A percentile compares a stretch with the other conserved stretches of the same genome.
phyloP scores from a whole-genome alignment of 2,888 invertebrate species.

The Eristalinus aeneus region DNA sequence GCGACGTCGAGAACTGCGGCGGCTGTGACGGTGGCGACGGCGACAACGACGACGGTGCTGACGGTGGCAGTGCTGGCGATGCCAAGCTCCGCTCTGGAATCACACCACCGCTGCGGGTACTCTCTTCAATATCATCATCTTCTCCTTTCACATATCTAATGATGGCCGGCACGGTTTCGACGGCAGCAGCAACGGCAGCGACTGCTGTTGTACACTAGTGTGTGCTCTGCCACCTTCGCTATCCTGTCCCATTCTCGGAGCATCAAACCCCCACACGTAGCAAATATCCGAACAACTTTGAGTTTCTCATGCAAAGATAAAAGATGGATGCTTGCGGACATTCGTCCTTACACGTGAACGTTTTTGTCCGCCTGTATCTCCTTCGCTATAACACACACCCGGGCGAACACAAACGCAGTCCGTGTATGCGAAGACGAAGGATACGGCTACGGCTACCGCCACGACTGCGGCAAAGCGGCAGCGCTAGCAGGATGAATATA shows the following conservation, averaged over 20 bases:
- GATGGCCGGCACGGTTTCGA: slow-evolving; percentile 63
- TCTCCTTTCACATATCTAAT: slow-evolving; percentile 69
- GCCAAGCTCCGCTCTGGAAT: slow-evolving; percentile 27
- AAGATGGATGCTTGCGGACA: slow-evolving; percentile 71
- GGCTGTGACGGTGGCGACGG: slow-evolving; percentile 30
- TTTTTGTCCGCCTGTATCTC: slow-evolving; percentile 53
- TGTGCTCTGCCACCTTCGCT: slow-evolving; percentile 35
- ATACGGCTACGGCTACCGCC: slow-evolving; percentile 32
- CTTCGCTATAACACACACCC: slow-evolving; percentile 36
- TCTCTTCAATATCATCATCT: slow-evolving; percentile 65
- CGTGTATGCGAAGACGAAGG: slow-evolving; percentile 52
- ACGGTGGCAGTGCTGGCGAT: slow-evolving; percentile 12
- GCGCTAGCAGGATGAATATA: slow-evolving; percentile 26
- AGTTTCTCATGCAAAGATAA: slow-evolving; percentile 71
- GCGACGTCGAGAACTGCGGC: slow-evolving; percentile 19
- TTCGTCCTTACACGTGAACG: slow-evolving; percentile 69
- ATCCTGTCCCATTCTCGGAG: slow-evolving; percentile 40
- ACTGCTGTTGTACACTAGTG: slow-evolving; percentile 43
- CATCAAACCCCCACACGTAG: slow-evolving; percentile 42
- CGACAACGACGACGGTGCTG: slow-evolving; percentile 20
- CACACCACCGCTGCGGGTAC: slow-evolving; percentile 39
- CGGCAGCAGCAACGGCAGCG: slow-evolving; percentile 22
- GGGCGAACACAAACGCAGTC: not conserved
- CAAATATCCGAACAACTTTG: slow-evolving; percentile 65
- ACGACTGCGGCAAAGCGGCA: not conserved